Evolutionary conservation across 1,140 invertebrate species (phyloP), one percentile per base, ranked within the genome.

Genomic region (Drosophila kohkoa): DNA sequence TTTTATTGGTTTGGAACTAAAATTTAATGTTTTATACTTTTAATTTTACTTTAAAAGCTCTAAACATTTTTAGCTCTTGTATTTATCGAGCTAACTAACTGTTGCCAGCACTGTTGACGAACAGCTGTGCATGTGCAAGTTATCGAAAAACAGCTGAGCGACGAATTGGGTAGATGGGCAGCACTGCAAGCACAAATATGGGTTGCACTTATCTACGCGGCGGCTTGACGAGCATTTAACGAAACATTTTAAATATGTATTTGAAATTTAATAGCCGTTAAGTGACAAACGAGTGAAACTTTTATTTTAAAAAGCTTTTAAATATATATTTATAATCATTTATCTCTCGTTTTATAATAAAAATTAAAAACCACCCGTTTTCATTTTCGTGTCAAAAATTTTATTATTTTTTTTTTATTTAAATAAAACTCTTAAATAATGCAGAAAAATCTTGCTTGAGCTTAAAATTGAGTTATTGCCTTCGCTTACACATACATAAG

Each of bases 371-470:
- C 5, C n/a, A n/a, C n/a, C 5, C 15, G 13, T 16, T 38, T 11
- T 15, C 52, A 35, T 16, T 38, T 35, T 10, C 35, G 10, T 38
- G 8, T 38, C 7, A 38, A 10, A 38, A 38, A 8, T 7, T 59
- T 13, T 10, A 49, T 5, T 6, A 38, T 20, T n/a, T 5, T 54
- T 20, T 55, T 32, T 82, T 54, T 57, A 79, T 71, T 72, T 55
- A 81, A 86, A 69, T 75, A 86, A 64, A 69, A 66, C 54, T 85
- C 73, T 85, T 75, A 68, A 74, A 66, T 82, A 87, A 73, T 86
- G 71, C 71, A 85, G 63, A 67, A 43, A 43, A 63, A 32, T 32
- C 6, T 32, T 72, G 20, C 2, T 25, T 64, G 60, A 77, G 55
- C 58, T 64, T 43, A 72, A 66, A 75, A 69, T 69, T 62, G 20